Evolutionary conservation across 2,888 invertebrate species (phyloP), one percentile per base, ranked within the genome.

Genomic region (Mimachlamys varia): DNA sequence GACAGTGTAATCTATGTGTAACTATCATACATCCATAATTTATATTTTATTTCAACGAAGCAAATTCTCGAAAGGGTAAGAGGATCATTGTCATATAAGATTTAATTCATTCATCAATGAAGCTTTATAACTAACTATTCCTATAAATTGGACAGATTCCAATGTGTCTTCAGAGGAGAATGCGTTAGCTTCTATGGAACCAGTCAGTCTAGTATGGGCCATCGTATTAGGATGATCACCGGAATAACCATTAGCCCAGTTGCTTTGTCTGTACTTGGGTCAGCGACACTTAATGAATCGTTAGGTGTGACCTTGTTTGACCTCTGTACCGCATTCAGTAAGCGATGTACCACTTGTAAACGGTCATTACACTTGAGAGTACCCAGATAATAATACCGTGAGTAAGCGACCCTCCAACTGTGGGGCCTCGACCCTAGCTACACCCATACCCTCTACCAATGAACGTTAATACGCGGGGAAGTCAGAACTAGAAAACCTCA

Each of bases 331-430:
- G 76, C 33, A 76, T 76, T 76, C 76, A 76, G 22, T 27, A 76
- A 76, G 76, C 12, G 76, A 76, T 76, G 76, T 76, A 76, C 27
- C 58, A 76, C 76, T 76, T 76, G 76, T 76, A 76, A 76, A 33
- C 76, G 76, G 76, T 76, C 76, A 76, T 76, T 76, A 76, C 76
- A 76, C 76, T 76, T 76, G 76, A 76, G 27, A 22, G 33, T 33
- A 76, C 33, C 22, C 13, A 19, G 7, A 76, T 76, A 33, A 76
- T 22, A 76, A 76, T 76, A 76, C 58, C 4, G 33, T 33, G n/a
- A 12, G 76, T 33, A 33, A 76, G 76, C 76, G 27, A 76, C 76
- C 76, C 12, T 10, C 76, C 76, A 76, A 76, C 76, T 27, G 76
- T 76, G 33, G 33, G 27, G 33, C 76, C 76, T 27, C 76, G 17